Evolutionary conservation across 2,888 invertebrate species (phyloP), one percentile per base, ranked within the genome.

Genomic region (Geotrupes spiniger): DNA sequence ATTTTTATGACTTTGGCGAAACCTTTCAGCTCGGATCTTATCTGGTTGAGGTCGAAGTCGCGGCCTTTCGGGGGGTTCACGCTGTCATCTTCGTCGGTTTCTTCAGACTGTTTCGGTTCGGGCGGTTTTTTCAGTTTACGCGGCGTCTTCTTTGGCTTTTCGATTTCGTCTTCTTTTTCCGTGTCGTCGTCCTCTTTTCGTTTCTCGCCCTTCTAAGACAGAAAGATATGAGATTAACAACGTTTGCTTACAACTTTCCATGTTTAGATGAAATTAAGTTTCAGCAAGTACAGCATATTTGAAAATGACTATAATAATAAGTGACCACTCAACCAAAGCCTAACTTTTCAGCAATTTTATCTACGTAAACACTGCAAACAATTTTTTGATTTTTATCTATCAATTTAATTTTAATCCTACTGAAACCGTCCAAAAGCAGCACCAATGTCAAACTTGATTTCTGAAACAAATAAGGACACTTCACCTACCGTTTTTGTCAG

Each of bases 11-110:
- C n/a, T 60, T 83, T 83, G 42, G 82, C 81, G 40, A 90, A 82
- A 3, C 90, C 91, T 70, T 91, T 92, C 2, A 91, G 72, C 66
- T 92, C 91, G 0, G 89, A 89, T 56, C 90, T 77, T 48, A 92
- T 90, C 74, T 90, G 88, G 71, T 87, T 89, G 15, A 92, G 76
- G 72, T 92, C 91, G 65, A 87, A 89, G 64, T 90, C 90, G 2
- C 88, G 78, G 1, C 85, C 84, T 64, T 83, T 82, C 0, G 79
- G 78, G 17, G 65, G 65, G 43, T 59, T 65, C 5, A 59, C 54
- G 41, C 72, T 73, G 16, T 77, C 76, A 9, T 76, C 77, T 28
- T 74, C 75, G 37, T 77, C 78, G 36, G 74, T 76, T 29, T 78
- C 78, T 4, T 73, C 69, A n/a, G 72, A 71, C 9, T 71, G 72